These are phyloP conservation scores for Ochropleura plecta DNA, from an alignment of 2,888 invertebrate species.

Conservation along the genomic window DNA sequence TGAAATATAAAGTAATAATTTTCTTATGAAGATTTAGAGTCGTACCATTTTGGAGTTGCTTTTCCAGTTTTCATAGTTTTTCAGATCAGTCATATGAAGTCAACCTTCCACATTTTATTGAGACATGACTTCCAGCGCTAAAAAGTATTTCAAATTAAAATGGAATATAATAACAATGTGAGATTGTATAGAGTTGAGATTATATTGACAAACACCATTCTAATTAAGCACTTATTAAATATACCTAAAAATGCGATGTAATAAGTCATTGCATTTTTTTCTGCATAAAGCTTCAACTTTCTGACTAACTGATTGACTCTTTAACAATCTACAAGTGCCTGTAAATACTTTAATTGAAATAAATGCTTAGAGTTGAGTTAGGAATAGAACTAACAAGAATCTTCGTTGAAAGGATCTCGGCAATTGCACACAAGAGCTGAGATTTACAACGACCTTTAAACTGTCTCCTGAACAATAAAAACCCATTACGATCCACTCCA, in stretches of 20 bases:
- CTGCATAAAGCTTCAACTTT: neutral
- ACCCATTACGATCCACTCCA: conserved; percentile 38
- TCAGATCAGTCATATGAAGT: neutral
- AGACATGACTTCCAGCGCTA: neutral
- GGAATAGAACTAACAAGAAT: neutral
- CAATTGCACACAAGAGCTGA: conserved; percentile 10
- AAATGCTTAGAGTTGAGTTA: neutral
- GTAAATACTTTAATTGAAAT: neutral
- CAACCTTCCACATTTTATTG: neutral
- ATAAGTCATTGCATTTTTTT: neutral
- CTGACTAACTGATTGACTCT: neutral
- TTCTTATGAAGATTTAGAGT: neutral
- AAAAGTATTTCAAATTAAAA: neutral
- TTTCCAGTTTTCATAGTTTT: neutral
- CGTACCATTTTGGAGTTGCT: neutral
- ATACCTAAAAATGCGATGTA: neutral
- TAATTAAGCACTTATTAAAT: neutral
- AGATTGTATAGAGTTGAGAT: neutral
- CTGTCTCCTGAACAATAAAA: conserved; percentile 32
- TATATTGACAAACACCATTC: neutral
- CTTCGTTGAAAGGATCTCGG: conserved; percentile 13
- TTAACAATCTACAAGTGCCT: neutral
- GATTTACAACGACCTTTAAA: conserved; percentile 40
- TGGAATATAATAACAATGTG: neutral
- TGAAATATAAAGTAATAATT: neutral